Evolutionary conservation across 2,888 invertebrate genomes (phyloP), one percentile per base, ranked within the genome.

Genomic region (Clunio marinus): DNA sequence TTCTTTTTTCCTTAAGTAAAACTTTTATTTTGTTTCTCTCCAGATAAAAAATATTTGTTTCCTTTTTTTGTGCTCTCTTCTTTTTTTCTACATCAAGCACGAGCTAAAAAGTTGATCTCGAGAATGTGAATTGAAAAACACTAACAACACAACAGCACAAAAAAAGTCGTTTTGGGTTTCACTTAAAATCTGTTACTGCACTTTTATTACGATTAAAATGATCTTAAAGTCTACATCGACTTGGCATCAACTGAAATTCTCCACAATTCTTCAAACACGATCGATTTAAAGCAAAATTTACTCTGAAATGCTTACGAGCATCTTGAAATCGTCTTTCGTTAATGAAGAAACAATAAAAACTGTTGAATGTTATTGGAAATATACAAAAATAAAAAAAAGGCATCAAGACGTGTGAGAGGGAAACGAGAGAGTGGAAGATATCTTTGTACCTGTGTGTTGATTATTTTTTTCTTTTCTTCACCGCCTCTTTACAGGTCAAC

Each of bases 281-380:
- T 51, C 20, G 3, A 32, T 10, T 4, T 4, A 10, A 32, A 32
- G 4, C 4, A 32, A 32, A 4, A 45, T 20, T 22, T 51, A 17
- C 17, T 20, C 51, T 17, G 17, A 51, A 51, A 51, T 10, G 51
- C 15, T 41, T 22, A 27, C 45, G 63, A 63, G 63, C 63, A 63
- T 63, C 63, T 63, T 63, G 63, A 63, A 27, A 27, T 37, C 46
- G 37, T 63, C 63, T 63, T 41, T 63, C 63, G 32, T 41, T 60
- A 63, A 63, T 37, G 63, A 63, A 63, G 63, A 46, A 63, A 63
- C 37, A 63, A 63, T 63, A 63, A 45, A 63, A 63, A 63, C 63
- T 63, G 63, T 63, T 63, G 63, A 63, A 46, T 63, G 63, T 46
- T 63, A 63, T 63, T 63, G 63, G 46, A 46, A 63, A 63, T 17